Evolutionary conservation across 1,140 invertebrate genomes (phyloP), one percentile per base, ranked within the genome.

Genomic region (Dryas iulia): DNA sequence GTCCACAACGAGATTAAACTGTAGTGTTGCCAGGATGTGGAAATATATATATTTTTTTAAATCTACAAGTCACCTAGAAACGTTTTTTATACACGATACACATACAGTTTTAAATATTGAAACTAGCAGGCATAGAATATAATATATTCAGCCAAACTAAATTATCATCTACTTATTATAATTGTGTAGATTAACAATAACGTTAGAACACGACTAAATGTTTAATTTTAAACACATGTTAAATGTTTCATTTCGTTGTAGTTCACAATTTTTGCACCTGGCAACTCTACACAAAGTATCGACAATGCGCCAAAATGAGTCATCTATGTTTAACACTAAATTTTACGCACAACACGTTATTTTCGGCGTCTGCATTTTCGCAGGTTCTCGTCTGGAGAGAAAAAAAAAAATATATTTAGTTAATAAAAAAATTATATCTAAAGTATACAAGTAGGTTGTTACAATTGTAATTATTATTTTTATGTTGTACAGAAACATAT

Each of bases 301-400:
- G 84, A 88, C 84, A 86, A 88, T 83, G 83, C 84, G 83, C 84
- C 84, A 85, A 80, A 79, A 62, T 53, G 67, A 77, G 59, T 79
- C 79, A 82, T 57, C 76, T 85, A 79, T 59, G 52, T 52, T 74
- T 78, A 81, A 47, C 57, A 72, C 76, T 87, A 86, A 66, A 59
- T 73, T 66, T 73, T 78, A 79, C 73, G 78, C 78, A 83, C 81
- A 82, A 82, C 81, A 82, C 81, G 73, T 77, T 73, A 71, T 69
- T 74, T 75, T 68, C 65, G 71, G 68, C 69, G 66, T 72, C 74
- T 82, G 81, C 84, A 72, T 65, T 63, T 64, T 18, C 63, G 78
- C 81, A 83, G 82, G 64, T 64, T 69, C 63, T 76, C 82, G 73
- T 81, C 84, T 87, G 84, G 12, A 14, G 25, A 54, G 54, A 54